Evolutionary conservation across 2,797 vertebrate genomes (phyloP), one percentile per base, ranked within the genome.

Genomic region (Steatocranus sp.): DNA sequence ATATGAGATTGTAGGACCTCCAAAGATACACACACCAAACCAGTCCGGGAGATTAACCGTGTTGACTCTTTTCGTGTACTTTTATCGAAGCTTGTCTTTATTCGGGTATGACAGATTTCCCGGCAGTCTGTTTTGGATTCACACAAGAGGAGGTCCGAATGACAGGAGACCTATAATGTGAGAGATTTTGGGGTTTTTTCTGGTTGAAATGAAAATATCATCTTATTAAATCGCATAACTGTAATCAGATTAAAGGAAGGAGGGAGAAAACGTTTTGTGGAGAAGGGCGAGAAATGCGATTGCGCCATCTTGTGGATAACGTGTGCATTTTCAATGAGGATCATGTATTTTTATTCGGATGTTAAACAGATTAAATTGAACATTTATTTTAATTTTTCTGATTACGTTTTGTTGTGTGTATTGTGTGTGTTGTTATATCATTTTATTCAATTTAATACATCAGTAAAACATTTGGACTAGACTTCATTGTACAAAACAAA

Each of bases 11-110:
- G 61, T 3, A 68, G 87, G 84, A 61, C 87, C 87, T 93, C 84
- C 84, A 91, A 86, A 95, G 87, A 92, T 50, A 92, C 86, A 96
- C 93, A 95, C 87, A 92, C 90, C 92, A 90, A 95, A 95, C 95
- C 94, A 91, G 94, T 94, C 89, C 43, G 20, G 76, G 75, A 82
- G 81, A 86, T 79, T 66, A 70, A n/a, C 32, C 4, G 12, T 90
- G 90, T 91, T 92, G 83, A 91, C 87, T 79, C 78, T 77, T 48
- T 50, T 32, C 2, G 17, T 36, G 63, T 87, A 80, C 85, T 53
- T 85, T 84, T 75, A 84, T 82, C 61, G 23, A 74, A 70, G 50
- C 43, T 12, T 23, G 27, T 50, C 18, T 4, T 58, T 76, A 63
- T 63, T 81, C 46, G 54, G 17, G 36, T 20, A 17, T 5, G 79